These are phyloP conservation scores for Serripes groenlandicus DNA, from an alignment of 2,888 invertebrate genomes.

Conservation along the genomic window DNA sequence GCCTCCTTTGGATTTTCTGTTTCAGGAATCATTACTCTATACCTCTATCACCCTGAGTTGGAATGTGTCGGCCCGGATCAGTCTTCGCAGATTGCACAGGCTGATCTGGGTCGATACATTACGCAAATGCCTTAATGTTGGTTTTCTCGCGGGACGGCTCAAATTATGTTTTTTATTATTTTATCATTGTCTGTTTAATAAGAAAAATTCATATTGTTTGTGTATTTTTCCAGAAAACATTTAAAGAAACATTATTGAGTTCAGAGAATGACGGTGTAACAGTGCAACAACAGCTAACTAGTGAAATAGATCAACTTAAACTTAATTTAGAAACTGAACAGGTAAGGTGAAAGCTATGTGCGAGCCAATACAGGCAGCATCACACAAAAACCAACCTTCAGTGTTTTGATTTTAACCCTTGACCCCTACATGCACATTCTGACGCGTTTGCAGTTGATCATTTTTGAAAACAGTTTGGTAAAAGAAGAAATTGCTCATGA, in stretches of 20 bases:
- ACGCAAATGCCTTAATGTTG: too few relatives aligned
- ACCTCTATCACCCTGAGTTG: too few relatives aligned
- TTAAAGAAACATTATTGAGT: not conserved
- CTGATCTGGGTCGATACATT: too few relatives aligned
- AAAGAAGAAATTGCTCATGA: not conserved
- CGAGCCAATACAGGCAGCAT: not conserved
- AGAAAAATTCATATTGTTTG: too few relatives aligned
- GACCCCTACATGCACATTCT: not conserved
- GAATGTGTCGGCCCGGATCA: too few relatives aligned
- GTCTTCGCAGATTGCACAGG: too few relatives aligned
- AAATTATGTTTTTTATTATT: too few relatives aligned
- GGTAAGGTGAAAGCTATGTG: slow-evolving; percentile 36
- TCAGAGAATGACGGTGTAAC: slow-evolving; percentile 20
- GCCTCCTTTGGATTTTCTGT: too few relatives aligned
- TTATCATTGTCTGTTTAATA: not conserved
- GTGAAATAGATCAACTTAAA: slow-evolving; percentile 53
- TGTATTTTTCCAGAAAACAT: slow-evolving; percentile 36
- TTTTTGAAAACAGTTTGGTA: not conserved
- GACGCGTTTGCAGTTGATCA: not conserved
- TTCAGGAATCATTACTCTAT: too few relatives aligned
- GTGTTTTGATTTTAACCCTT: too few relatives aligned
- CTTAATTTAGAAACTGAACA: slow-evolving; percentile 56
- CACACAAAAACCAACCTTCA: not conserved
- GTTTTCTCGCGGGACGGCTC: too few relatives aligned
- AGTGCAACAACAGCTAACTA: slow-evolving; percentile 49